phyloP scores from a whole-genome alignment of 2,888 invertebrate species.

The Euphydryas editha region DNA sequence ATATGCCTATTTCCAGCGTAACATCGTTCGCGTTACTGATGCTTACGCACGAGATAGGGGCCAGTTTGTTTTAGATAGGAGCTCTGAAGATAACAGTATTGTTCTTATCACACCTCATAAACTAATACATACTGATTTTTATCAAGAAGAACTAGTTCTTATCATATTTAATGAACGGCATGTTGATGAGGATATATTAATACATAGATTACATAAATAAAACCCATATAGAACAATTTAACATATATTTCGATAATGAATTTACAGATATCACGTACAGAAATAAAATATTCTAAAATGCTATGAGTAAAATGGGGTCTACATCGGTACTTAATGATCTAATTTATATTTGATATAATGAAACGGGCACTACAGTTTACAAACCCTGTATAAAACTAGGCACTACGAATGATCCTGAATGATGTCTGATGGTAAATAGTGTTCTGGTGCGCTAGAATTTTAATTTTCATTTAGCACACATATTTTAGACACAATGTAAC shows the following conservation, averaged over 20 bases:
- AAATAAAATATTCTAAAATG: slow-evolving; percentile 57
- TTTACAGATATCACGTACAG: slow-evolving; percentile 77
- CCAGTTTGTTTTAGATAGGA: slow-evolving; percentile 62
- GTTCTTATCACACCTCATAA: slow-evolving; percentile 43
- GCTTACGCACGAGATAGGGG: slow-evolving; percentile 52
- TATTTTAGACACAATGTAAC: slow-evolving; percentile 35
- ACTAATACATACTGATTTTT: slow-evolving; percentile 48
- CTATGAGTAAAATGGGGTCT: slow-evolving; percentile 50
- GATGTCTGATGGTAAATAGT: slow-evolving; percentile 2
- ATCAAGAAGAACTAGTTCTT: slow-evolving; percentile 36
- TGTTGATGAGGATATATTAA: slow-evolving; percentile 44
- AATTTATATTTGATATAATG: slow-evolving; percentile 32
- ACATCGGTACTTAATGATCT: slow-evolving; percentile 32
- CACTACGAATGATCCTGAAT: slow-evolving; percentile 37
- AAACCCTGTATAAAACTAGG: slow-evolving; percentile 45
- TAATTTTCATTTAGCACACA: slow-evolving; percentile 30
- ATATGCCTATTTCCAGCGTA: slow-evolving; percentile 43
- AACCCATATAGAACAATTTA: slow-evolving; percentile 77
- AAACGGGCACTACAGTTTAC: slow-evolving; percentile 37
- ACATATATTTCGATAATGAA: slow-evolving; percentile 80
- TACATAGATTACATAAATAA: slow-evolving; percentile 71
- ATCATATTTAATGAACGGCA: slow-evolving; percentile 26
- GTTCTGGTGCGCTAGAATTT: slow-evolving; percentile 21
- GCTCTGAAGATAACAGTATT: slow-evolving; percentile 47
- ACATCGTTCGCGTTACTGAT: slow-evolving; percentile 45